Evolutionary conservation across 2,888 invertebrate genomes (phyloP).

Genomic region (Aleiodes alternator): DNA sequence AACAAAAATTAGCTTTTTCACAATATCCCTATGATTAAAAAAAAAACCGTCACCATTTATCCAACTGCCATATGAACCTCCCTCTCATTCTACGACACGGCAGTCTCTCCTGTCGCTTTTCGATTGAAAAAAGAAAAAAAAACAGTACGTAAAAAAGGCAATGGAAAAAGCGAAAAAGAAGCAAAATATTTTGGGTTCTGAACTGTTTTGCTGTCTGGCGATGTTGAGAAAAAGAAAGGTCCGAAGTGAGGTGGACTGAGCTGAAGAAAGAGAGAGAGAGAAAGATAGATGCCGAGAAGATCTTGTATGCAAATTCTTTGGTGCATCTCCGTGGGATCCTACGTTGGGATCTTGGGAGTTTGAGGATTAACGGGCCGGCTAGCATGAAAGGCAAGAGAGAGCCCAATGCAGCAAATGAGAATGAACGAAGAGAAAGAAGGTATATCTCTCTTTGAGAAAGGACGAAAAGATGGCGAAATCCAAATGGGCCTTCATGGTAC

Average conservation of each 20-base stretch:
- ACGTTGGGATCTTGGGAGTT: conserved; percentile 67
- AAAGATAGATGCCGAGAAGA: conserved; percentile 63
- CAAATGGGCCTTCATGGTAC: background rate
- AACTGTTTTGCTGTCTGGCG: conserved; percentile 12
- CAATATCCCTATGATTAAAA: too few relatives aligned
- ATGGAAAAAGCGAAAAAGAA: conserved; percentile 70
- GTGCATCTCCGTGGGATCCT: conserved; percentile 75
- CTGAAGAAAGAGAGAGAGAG: conserved; percentile 50
- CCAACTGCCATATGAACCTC: too few relatives aligned
- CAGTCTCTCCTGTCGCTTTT: too few relatives aligned
- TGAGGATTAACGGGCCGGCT: conserved; percentile 75
- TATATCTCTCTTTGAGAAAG: conserved; percentile 2
- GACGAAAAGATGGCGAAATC: conserved; percentile 36
- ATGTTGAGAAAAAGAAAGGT: too few relatives aligned
- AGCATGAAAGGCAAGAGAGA: conserved; percentile 71
- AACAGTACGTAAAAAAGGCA: conserved; percentile 66
- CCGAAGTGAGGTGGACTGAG: background rate
- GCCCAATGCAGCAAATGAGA: conserved; percentile 52
- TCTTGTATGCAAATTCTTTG: conserved; percentile 75
- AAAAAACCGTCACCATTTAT: too few relatives aligned
- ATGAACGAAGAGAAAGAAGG: conserved; percentile 40
- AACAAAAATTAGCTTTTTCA: too few relatives aligned
- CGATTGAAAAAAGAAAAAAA: background rate
- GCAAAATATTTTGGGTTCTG: conserved; percentile 63
- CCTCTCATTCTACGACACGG: too few relatives aligned